phyloP scores from a whole-genome alignment of 1,140 invertebrate genomes.

The Leptopilina clavipes region DNA sequence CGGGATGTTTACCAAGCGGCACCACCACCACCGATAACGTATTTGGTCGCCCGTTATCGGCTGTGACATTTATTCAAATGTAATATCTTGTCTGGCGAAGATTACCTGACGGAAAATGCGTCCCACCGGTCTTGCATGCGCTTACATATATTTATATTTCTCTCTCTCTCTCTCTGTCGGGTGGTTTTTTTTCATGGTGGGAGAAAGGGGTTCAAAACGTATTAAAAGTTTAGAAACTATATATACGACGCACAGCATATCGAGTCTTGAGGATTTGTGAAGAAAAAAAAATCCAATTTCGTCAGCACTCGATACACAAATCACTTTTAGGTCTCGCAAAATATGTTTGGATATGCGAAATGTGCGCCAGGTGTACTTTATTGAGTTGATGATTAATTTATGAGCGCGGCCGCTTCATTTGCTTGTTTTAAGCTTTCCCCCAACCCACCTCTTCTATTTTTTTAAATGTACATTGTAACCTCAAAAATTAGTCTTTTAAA shows the following conservation, averaged over 20 bases:
- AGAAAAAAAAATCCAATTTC: slow-evolving; percentile 20
- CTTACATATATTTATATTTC: slow-evolving; percentile 37
- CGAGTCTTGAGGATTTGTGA: not conserved
- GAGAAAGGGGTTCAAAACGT: not conserved
- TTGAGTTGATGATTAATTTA: not conserved
- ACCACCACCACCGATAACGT: slow-evolving; percentile 58
- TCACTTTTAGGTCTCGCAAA: not conserved
- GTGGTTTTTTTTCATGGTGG: not conserved
- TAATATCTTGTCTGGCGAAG: slow-evolving; percentile 73
- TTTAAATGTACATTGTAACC: no score
- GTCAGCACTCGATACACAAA: slow-evolving; percentile 6
- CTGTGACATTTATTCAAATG: slow-evolving; percentile 75
- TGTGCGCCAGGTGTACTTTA: not conserved
- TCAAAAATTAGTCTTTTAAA: no score
- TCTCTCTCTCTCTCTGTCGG: no score
- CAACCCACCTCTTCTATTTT: not conserved
- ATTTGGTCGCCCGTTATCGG: slow-evolving; percentile 65
- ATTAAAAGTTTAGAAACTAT: slow-evolving; percentile 3
- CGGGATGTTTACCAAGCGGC: slow-evolving; percentile 62
- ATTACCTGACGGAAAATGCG: slow-evolving; percentile 71
- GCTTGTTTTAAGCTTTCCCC: not conserved
- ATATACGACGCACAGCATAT: not conserved
- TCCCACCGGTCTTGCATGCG: slow-evolving; percentile 63
- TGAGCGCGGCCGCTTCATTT: not conserved
- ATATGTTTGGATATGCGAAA: not conserved